Evolutionary conservation across 2,888 invertebrate genomes (phyloP).

Genomic region (Odontothrips loti): DNA sequence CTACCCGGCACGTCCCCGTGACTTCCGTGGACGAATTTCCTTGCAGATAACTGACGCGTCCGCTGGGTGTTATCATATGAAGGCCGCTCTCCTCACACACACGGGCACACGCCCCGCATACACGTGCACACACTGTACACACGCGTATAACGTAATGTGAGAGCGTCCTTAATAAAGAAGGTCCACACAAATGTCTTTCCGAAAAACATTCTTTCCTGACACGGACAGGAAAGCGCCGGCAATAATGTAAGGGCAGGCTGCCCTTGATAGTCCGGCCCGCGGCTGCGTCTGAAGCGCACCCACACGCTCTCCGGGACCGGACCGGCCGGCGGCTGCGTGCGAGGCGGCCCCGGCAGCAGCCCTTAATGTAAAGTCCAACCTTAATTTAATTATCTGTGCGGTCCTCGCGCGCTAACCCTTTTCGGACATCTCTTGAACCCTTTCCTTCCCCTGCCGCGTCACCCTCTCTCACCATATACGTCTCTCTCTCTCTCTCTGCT

Average conservation of each 20-base stretch:
- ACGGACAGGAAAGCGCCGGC: neutral
- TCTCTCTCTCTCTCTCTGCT: neutral
- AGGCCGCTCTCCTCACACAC: neutral
- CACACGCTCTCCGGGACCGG: no score
- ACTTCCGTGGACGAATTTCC: neutral
- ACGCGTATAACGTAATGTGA: neutral
- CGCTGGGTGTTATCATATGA: neutral
- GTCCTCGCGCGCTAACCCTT: neutral
- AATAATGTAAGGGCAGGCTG: neutral
- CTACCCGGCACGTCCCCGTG: no score
- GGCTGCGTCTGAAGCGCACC: no score
- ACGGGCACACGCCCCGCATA: neutral
- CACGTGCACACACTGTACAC: neutral
- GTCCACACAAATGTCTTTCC: constrained; percentile 7
- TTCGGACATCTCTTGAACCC: constrained; percentile 24
- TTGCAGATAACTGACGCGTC: neutral
- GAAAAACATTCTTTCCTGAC: constrained; percentile 26
- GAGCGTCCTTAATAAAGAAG: neutral
- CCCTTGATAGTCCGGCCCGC: no score
- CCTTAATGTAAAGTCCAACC: constrained; percentile 18
- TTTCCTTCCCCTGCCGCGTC: neutral
- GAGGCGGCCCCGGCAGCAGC: no score
- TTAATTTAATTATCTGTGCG: constrained; percentile 22
- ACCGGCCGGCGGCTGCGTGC: no score
- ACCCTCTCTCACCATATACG: neutral